Conservation (phyloP, 2,888 invertebrate species). For the Rhagium mordax region DNA sequence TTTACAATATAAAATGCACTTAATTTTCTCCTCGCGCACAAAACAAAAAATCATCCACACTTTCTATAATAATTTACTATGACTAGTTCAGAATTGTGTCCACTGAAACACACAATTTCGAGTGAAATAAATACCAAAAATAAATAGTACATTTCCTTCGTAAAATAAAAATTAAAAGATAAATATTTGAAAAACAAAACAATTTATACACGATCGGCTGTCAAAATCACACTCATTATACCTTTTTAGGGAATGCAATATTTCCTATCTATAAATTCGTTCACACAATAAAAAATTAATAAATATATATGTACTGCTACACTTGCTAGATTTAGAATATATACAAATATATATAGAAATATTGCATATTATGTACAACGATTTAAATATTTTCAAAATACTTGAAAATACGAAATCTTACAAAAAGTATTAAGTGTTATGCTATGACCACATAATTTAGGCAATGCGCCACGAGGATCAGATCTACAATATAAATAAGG, state of each 20-base stretch:
- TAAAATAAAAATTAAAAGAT: slow-evolving; percentile 18
- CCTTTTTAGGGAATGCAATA: slow-evolving; percentile 60
- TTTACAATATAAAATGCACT: slow-evolving; percentile 69
- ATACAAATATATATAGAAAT: slow-evolving; percentile 63
- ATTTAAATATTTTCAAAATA: slow-evolving; percentile 65
- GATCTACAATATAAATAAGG: neutral
- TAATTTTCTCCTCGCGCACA: slow-evolving; percentile 61
- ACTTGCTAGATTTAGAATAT: slow-evolving; percentile 56
- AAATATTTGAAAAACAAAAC: slow-evolving; percentile 34
- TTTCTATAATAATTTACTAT: slow-evolving; percentile 65
- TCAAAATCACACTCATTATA: slow-evolving; percentile 54
- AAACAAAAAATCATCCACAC: slow-evolving; percentile 61
- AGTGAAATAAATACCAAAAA: slow-evolving; percentile 37
- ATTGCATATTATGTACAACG: slow-evolving; percentile 65
- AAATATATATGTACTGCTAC: slow-evolving; percentile 54
- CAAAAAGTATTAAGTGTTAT: slow-evolving; percentile 37
- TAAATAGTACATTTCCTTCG: slow-evolving; percentile 28
- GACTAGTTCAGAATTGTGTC: slow-evolving; percentile 68
- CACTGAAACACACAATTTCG: slow-evolving; percentile 49
- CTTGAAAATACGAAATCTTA: slow-evolving; percentile 66
- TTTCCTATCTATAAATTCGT: slow-evolving; percentile 53
- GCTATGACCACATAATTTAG: slow-evolving; percentile 44
- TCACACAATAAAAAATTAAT: slow-evolving; percentile 57
- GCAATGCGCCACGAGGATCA: neutral
- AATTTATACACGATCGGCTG: slow-evolving; percentile 47